Base-by-base conservation (phyloP, 2,797 vertebrate genomes). In the Tapera naevia region DNA sequence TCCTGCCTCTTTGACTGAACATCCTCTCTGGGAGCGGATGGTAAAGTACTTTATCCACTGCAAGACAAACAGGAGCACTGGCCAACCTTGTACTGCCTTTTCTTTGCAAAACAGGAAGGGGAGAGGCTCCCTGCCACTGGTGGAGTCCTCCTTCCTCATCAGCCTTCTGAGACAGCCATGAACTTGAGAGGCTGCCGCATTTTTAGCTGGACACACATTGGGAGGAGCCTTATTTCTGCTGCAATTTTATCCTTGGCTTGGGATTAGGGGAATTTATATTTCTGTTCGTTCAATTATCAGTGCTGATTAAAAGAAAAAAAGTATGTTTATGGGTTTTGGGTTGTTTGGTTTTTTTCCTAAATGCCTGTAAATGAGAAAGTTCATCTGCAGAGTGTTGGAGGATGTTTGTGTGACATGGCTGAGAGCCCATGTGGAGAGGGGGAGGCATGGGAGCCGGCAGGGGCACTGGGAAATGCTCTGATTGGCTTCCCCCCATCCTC, bases 81-180 rank as follows among this genome's bases (percentile, higher is more conserved):
- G 88, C 90, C 93, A 93, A 67, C 46, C 35, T 12, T 30, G 35
- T 56, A 23, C 51, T 46, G 71, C 72, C 17, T 84, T 93, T 86
- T 83, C 81, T 86, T 65, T 75, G 83, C 88, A 95, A 94, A 96
- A 95, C 93, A 94, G 93, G 93, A 96, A 93, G 74, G 91, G 86
- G 83, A 94, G 78, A 79, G 74, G 93, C 86, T 89, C 71, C 35
- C 35, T 56, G 86, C 70, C 4, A 6, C 86, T 30, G 87, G 5
- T 17, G 14, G 93, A 91, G 48, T 66, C 73, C 78, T 88, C 72
- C 74, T 64, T 75, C 74, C 78, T 67, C 48, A 60, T 71, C 90
- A 82, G 70, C 43, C 69, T 78, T 83, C 28, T 50, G 54, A 85
- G 64, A 54, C 5, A 0, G 65, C 70, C 80, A 17, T 2, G 7